These are phyloP conservation scores for Nothobranchius kuhntae DNA, from an alignment of 2,113 vertebrate genomes.

Conservation along the genomic window DNA sequence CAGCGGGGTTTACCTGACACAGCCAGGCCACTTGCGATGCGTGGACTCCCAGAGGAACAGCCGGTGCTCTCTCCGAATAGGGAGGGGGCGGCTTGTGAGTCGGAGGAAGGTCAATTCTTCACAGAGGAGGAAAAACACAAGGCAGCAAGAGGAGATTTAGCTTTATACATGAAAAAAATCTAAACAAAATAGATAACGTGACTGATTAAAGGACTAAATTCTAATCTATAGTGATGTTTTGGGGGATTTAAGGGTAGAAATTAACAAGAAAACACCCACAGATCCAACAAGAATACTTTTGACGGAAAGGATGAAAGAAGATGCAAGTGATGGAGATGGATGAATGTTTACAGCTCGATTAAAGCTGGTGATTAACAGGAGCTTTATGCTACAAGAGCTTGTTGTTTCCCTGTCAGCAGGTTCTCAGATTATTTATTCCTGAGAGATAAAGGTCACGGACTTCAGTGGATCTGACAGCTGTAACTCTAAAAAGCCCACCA, in stretches of 20 bases:
- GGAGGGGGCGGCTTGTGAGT: conserved; percentile 82
- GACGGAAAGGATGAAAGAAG: too few relatives aligned
- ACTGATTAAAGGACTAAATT: too few relatives aligned
- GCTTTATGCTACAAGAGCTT: too few relatives aligned
- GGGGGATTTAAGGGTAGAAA: not conserved
- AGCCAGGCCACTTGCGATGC: conserved; percentile 75
- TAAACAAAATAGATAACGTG: not conserved
- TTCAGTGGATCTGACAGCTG: conserved; percentile 13
- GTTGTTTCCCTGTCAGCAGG: not conserved
- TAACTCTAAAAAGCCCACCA: conserved; percentile 10
- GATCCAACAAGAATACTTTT: too few relatives aligned
- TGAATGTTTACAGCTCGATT: not conserved
- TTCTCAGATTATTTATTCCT: conserved; percentile 2
- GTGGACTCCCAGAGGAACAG: conserved; percentile 71
- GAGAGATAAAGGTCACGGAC: conserved; percentile 15
- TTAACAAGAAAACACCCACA: not conserved
- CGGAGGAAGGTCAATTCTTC: conserved; percentile 82
- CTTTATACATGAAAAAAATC: conserved; percentile 7
- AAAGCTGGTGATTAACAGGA: not conserved
- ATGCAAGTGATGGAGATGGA: too few relatives aligned
- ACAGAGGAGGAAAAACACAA: conserved; percentile 17
- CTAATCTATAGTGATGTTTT: not conserved
- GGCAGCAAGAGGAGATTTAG: conserved; percentile 1
- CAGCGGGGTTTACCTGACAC: conserved; percentile 71
- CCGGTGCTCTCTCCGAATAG: conserved; percentile 71